Conservation (phyloP, 2,888 invertebrate genomes). For the Drosophila falleni region DNA sequence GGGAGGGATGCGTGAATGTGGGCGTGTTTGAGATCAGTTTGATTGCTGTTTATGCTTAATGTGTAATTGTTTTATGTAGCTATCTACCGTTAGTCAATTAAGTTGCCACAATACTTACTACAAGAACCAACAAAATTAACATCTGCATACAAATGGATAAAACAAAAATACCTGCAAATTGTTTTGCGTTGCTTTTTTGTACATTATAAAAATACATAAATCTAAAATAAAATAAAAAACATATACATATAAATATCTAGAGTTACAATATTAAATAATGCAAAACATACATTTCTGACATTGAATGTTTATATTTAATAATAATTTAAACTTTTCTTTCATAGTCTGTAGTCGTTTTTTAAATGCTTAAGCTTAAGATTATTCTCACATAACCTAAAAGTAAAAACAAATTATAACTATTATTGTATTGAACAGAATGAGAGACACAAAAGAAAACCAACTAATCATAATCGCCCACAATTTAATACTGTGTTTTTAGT, state of each 20-base stretch:
- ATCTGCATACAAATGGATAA: conserved; percentile 19
- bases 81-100: conserved; percentile 75
- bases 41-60: conserved; percentile 37
- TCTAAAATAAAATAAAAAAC: conserved; percentile 31
- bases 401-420: conserved; percentile 35
- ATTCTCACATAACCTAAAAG: conserved; percentile 65
- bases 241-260: conserved; percentile 35
- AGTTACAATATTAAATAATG: conserved; percentile 54
- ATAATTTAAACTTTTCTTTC: conserved; percentile 66
- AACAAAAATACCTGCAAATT: conserved; percentile 27
- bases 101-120: conserved; percentile 78
- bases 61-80: conserved; percentile 55
- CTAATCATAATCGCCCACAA: conserved; percentile 67
- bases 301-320: conserved; percentile 67
- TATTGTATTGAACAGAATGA: conserved; percentile 47
- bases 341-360: conserved; percentile 76
- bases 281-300: conserved; percentile 59
- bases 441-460: conserved; percentile 45
- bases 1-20: conserved; percentile 20
- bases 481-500: conserved; percentile 68
- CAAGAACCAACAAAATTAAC: conserved; percentile 29
- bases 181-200: conserved; percentile 57
- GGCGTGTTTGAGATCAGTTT: conserved; percentile 23
- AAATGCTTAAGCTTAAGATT: conserved; percentile 75
- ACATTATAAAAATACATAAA: conserved; percentile 47